phyloP scores from a whole-genome alignment of 2,888 invertebrate species.

The Bruchidius siliquastri region DNA sequence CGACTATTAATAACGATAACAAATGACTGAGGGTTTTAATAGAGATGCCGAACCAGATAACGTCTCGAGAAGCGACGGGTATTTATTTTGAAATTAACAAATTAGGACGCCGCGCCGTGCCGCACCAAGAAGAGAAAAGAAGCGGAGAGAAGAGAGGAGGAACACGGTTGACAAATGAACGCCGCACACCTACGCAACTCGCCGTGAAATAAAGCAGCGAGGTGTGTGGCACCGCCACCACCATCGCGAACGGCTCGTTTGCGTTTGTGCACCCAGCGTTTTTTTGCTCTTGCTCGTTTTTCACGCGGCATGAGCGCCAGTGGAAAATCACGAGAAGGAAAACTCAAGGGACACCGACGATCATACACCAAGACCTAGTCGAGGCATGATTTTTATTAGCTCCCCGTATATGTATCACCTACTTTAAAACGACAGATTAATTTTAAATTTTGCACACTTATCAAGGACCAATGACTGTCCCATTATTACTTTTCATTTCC shows the following conservation, averaged over 20 bases:
- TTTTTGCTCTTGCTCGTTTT: background rate
- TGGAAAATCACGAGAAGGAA: background rate
- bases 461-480: too few relatives aligned
- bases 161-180: background rate
- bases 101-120: conserved; percentile 2
- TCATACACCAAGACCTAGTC: too few relatives aligned
- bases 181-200: background rate
- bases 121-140: background rate
- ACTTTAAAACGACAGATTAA: too few relatives aligned
- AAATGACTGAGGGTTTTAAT: conserved; percentile 22
- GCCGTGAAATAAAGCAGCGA: background rate
- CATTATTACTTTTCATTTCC: too few relatives aligned
- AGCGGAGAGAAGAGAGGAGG: conserved; percentile 1
- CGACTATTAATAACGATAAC: conserved; percentile 24
- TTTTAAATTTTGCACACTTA: too few relatives aligned
- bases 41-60: conserved; percentile 21
- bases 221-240: background rate
- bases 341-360: too few relatives aligned
- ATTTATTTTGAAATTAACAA: conserved; percentile 11
- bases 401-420: too few relatives aligned
- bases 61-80: conserved; percentile 5
- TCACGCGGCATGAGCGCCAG: background rate
- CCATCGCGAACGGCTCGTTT: background rate
- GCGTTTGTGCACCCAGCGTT: background rate
- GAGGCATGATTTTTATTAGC: too few relatives aligned